Base-by-base conservation (phyloP, 2,888 invertebrate species). In the Lithophane ornitopus region DNA sequence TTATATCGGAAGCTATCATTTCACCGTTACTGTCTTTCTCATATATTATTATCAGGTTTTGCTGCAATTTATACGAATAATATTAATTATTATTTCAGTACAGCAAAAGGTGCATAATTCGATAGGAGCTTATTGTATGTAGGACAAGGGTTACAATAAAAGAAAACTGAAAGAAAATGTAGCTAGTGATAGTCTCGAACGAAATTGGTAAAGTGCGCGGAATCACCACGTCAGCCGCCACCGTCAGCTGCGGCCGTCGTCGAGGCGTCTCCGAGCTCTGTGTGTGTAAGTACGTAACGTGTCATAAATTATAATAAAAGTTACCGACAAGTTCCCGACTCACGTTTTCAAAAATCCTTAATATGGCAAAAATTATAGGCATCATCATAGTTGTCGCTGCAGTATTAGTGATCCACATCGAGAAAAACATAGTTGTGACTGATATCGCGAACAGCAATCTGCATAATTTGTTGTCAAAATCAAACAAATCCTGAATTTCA, bases 381-480 rank as follows among this genome's bases (percentile, higher is more conserved):
- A 98, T 97, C 98, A 99, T 98, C 98, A 99, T 98, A 0, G 98
- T 98, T 0, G 98, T 98, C 0, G 98, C 98, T 6, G 99, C 99
- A 0, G 99, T 99, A 92, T 99, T 99, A 34, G 98, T 98, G 78
- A 99, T 98, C 99, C 99, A 99, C 98, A 99, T 99, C 0, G 99
- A 99, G 70, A 99, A 97, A 86, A 99, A 98, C 98, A 98, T 98
- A 0, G 99, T 98, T 1, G 98, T 98, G 68, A 97, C 94, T 93
- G 98, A 98, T 84, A 99, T 96, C 0, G 98, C 98, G 87, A 98
- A 97, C 90, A 98, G 97, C 79, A 99, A 95, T 91, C 98, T 98
- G 87, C 41, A 70, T 19, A n/a, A 34, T 28, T 52, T 3, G 28
- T 22, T 41, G 12, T 12, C 52, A 26, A 44, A 44, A 52, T 44